phyloP scores from a whole-genome alignment of 2,888 invertebrate genomes.

The Harpalus rubripes region DNA sequence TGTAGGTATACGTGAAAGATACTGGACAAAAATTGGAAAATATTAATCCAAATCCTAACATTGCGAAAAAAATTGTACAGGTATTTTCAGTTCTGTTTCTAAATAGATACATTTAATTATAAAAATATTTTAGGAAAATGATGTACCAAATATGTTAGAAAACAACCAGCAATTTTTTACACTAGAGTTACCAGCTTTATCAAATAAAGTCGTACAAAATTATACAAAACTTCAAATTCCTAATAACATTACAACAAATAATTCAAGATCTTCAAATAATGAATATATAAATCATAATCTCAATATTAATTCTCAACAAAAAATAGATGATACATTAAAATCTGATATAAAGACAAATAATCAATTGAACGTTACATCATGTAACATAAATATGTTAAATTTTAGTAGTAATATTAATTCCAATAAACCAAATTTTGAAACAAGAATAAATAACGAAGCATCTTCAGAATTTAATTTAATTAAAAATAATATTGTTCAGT shows the following conservation, averaged over 20 bases:
- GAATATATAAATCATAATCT: slow-evolving; percentile 31
- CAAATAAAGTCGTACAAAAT: slow-evolving; percentile 57
- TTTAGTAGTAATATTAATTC: slow-evolving; percentile 33
- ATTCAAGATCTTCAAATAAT: not conserved
- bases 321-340: slow-evolving; percentile 31
- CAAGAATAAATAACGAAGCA: slow-evolving; percentile 51
- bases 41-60: slow-evolving; percentile 25
- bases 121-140: slow-evolving; percentile 49
- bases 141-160: slow-evolving; percentile 42
- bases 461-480: slow-evolving; percentile 50
- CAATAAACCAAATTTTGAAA: slow-evolving; percentile 41
- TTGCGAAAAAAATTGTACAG: slow-evolving; percentile 50
- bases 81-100: slow-evolving; percentile 9
- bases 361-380: slow-evolving; percentile 43
- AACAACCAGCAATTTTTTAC: slow-evolving; percentile 58
- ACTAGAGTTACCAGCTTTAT: slow-evolving; percentile 57
- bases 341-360: slow-evolving; percentile 49
- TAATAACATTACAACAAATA: slow-evolving; percentile 7
- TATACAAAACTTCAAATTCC: slow-evolving; percentile 49
- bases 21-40: slow-evolving; percentile 59
- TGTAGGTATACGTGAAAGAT: slow-evolving; percentile 64
- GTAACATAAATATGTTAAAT: slow-evolving; percentile 56
- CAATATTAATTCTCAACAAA: slow-evolving; percentile 26
- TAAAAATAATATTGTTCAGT: slow-evolving; percentile 52
- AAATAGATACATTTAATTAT: not conserved